phyloP scores from a whole-genome alignment of 2,888 invertebrate species.

The Sphaeridia pumilis region DNA sequence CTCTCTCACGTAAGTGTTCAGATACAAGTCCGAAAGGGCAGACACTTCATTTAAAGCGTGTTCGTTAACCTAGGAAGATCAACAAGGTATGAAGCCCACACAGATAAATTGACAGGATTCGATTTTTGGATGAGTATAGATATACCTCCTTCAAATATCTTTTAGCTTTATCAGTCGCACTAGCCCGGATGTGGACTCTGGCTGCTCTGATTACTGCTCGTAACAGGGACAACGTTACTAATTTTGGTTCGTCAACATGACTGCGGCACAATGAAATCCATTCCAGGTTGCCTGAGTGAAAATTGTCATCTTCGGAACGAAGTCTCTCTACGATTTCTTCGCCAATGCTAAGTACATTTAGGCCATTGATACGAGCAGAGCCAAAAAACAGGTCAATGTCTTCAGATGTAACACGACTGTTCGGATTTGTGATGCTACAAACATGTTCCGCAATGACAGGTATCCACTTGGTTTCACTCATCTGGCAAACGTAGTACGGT shows the following conservation, averaged over 20 bases:
- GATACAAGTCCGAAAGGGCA: slow-evolving; percentile 16
- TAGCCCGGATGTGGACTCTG: slow-evolving; percentile 14
- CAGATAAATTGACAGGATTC: too few species aligned
- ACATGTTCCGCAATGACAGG: slow-evolving; percentile 26
- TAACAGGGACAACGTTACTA: slow-evolving; percentile 26
- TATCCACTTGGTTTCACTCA: slow-evolving; percentile 23
- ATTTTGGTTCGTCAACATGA: slow-evolving; percentile 15
- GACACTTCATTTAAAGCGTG: slow-evolving; percentile 23
- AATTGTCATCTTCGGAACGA: slow-evolving; percentile 21
- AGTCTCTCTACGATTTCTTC: slow-evolving; percentile 26
- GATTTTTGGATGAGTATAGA: not conserved
- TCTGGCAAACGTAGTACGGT: slow-evolving; percentile 29
- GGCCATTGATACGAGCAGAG: slow-evolving; percentile 18
- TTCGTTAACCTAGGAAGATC: slow-evolving; percentile 15
- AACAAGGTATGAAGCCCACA: too few species aligned
- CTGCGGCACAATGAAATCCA: slow-evolving; percentile 28
- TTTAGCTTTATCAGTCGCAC: slow-evolving; percentile 6
- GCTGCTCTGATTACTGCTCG: slow-evolving; percentile 23
- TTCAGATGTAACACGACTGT: slow-evolving; percentile 2
- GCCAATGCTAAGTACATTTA: slow-evolving; percentile 27
- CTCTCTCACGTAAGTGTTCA: slow-evolving; percentile 24
- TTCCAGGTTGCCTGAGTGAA: slow-evolving; percentile 22
- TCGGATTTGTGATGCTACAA: slow-evolving; percentile 8
- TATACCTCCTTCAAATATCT: slow-evolving; percentile 19
- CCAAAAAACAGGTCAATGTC: slow-evolving; percentile 21